A percentile compares a stretch with the other conserved stretches of the same genome.
phyloP scores from a whole-genome alignment of 1,140 invertebrate species.

The Lepidurus couesii region DNA sequence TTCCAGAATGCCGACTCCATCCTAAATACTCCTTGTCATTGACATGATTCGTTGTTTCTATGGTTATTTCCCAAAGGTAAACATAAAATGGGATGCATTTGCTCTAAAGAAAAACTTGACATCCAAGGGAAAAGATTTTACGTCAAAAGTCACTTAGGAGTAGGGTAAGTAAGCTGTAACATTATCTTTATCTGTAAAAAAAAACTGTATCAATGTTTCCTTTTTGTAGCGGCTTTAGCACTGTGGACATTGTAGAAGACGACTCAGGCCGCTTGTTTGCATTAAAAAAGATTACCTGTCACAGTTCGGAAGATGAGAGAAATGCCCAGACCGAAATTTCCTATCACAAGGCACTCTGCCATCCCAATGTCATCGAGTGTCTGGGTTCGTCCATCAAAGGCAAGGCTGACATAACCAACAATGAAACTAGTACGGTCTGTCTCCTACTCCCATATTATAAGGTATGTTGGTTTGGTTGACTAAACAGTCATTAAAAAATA shows the following conservation, averaged over 20 bases:
- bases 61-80: too few relatives aligned
- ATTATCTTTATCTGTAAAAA: neutral
- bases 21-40: too few relatives aligned
- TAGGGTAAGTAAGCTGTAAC: slow-evolving; percentile 57
- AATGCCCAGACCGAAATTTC: slow-evolving; percentile 68
- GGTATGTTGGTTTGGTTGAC: slow-evolving; percentile 46
- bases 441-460: slow-evolving; percentile 72
- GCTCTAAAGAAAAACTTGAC: slow-evolving; percentile 63
- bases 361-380: slow-evolving; percentile 70
- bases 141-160: slow-evolving; percentile 63
- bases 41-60: too few relatives aligned
- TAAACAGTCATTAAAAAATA: neutral
- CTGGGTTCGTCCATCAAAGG: slow-evolving; percentile 62
- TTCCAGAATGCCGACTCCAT: too few relatives aligned
- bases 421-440: slow-evolving; percentile 65
- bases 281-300: slow-evolving; percentile 73
- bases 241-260: slow-evolving; percentile 68
- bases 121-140: slow-evolving; percentile 65
- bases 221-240: slow-evolving; percentile 70
- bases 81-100: slow-evolving; percentile 53
- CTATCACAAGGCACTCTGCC: slow-evolving; percentile 61
- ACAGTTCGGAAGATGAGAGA: slow-evolving; percentile 69
- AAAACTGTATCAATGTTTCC: slow-evolving; percentile 32
- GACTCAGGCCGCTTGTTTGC: slow-evolving; percentile 65
- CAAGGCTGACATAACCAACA: slow-evolving; percentile 58